Conservation (phyloP, 2,113 vertebrate genomes). For the Parus major region DNA sequence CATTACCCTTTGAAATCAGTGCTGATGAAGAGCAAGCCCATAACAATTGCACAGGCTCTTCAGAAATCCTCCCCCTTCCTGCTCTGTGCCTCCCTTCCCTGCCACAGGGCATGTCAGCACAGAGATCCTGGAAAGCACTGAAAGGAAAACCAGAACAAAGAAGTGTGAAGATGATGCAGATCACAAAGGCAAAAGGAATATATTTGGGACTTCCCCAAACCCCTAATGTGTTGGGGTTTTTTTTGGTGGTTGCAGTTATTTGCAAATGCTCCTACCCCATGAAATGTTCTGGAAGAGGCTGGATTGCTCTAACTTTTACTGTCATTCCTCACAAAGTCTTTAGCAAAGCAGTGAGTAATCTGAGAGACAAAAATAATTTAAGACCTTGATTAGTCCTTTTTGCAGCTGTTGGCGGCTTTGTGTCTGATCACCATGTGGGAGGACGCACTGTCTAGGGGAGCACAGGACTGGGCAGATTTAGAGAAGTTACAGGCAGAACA, state of each 20-base stretch:
- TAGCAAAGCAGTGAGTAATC: background rate
- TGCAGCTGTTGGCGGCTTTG: background rate
- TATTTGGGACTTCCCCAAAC: background rate
- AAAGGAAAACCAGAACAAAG: background rate
- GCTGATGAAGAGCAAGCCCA: background rate
- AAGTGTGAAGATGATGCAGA: background rate
- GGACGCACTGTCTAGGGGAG: background rate
- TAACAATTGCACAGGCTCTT: accelerated
- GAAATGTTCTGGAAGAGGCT: background rate
- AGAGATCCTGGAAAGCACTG: background rate
- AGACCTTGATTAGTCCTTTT: background rate
- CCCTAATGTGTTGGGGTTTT: background rate
- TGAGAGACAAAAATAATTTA: background rate
- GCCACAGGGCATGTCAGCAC: background rate
- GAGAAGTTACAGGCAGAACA: background rate
- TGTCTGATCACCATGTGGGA: background rate
- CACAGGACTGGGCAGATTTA: background rate
- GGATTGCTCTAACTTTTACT: background rate
- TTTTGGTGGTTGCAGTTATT: background rate
- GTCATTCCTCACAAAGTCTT: background rate
- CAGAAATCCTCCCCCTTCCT: background rate
- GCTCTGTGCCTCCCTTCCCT: background rate
- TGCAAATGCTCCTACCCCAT: background rate
- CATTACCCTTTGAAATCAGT: background rate
- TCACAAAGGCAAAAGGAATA: background rate